Base-by-base conservation (phyloP, 2,888 invertebrate genomes). In the Hydrotaea diabolus region DNA sequence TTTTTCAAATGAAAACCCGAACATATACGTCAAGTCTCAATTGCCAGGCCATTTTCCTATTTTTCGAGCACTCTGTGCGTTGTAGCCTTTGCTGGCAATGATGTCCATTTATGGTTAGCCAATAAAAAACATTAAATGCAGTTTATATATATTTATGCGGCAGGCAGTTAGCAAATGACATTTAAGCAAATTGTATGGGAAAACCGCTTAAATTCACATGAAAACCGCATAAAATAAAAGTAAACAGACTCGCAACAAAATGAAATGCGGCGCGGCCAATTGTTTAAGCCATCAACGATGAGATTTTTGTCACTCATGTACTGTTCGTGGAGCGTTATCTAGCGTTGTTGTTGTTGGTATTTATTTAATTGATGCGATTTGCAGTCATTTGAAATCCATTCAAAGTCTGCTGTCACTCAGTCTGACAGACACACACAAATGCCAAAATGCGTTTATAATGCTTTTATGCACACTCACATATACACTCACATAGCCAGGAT, bases 121-220 rank as follows among this genome's bases (percentile, higher is more conserved):
- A 19, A 43, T 43, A 21, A 46, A n/a, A n/a, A 69, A 69, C 46
- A 46, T 46, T 69, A 23, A 69, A 69, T n/a, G 19, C 69, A 46
- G 23, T 69, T 69, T 69, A 69, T 39, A 23, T n/a, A n/a, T 69
- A 69, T 46, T 69, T 69, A 69, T 46, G 9, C 31, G 19, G 5
- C 53, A 64, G 3, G 39, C 64, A 64, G 17, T 21, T 43, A 43
- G 46, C 21, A 69, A 69, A 69, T 69, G 43, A 69, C 15, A 69
- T 69, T 69, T 43, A 62, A 46, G 46, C 31, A 31, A 31, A 31
- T 31, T 31, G 31, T 31, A 31, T n/a, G n/a, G n/a, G n/a, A n/a
- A 66, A 66, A 69, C 46, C 46, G 69, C 43, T 69, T 69, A 69
- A 69, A 69, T 69, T 69, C 69, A 46, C 17, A 69, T 69, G 46